Evolutionary conservation across 2,888 invertebrate genomes (phyloP).

Genomic region (Cryptocheilus praepositus): DNA sequence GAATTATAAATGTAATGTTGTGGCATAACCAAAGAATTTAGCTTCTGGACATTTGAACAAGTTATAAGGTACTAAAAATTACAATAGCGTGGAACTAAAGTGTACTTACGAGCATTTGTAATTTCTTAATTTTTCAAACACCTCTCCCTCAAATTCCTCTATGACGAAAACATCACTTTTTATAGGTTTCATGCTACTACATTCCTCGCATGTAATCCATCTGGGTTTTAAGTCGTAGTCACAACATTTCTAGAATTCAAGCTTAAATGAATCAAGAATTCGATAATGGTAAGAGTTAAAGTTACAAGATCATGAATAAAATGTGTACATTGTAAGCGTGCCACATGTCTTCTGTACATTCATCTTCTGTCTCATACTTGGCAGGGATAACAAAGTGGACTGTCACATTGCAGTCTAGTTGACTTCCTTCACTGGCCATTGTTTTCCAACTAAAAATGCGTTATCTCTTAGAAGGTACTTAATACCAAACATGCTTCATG

Average conservation of each 20-base stretch:
- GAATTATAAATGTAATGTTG: conserved; percentile 2
- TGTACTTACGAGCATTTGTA: conserved; percentile 83
- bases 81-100: not conserved
- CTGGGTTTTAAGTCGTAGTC: conserved; percentile 79
- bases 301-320: not conserved
- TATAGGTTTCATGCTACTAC: conserved; percentile 77
- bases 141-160: conserved; percentile 84
- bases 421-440: conserved; percentile 44
- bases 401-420: conserved; percentile 55
- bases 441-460: not conserved
- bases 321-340: conserved; percentile 77
- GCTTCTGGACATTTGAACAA: not conserved
- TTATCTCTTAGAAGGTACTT: too few relatives aligned
- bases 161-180: conserved; percentile 87
- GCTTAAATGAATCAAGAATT: not conserved
- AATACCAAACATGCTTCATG: too few relatives aligned
- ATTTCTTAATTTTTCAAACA: conserved; percentile 80
- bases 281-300: not conserved
- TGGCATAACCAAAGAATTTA: not conserved
- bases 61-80: not conserved
- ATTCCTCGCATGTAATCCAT: conserved; percentile 82
- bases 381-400: conserved; percentile 77
- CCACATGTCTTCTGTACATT: conserved; percentile 80
- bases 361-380: conserved; percentile 75
- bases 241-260: conserved; percentile 77